These are phyloP conservation scores for Gastracanthus pulcherrimus DNA, from an alignment of 2,888 invertebrate species.

Conservation along the genomic window DNA sequence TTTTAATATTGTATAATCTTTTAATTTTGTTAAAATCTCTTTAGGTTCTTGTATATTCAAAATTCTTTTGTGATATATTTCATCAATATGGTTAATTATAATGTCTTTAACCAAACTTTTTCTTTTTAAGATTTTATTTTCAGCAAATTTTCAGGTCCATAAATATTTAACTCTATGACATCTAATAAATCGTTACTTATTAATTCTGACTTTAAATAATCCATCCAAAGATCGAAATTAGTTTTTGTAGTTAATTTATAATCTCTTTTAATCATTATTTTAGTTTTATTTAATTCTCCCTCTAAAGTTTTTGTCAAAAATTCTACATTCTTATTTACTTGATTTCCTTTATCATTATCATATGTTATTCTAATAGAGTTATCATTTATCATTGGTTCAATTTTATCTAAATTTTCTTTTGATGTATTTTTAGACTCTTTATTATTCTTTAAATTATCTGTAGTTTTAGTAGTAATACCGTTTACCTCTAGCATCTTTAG, in stretches of 20 bases:
- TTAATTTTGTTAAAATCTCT: slow-evolving; percentile 56
- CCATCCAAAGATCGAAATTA: slow-evolving; percentile 57
- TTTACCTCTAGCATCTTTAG: no score
- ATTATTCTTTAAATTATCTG: no score
- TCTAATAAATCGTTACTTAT: slow-evolving; percentile 55
- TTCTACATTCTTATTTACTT: no score
- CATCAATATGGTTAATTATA: slow-evolving; percentile 56
- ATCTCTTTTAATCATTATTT: slow-evolving; percentile 55
- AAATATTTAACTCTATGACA: slow-evolving; percentile 48
- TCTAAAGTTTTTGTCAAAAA: no score
- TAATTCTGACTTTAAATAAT: slow-evolving; percentile 58
- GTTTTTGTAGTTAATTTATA: slow-evolving; percentile 55
- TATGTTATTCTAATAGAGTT: no score
- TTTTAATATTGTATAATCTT: slow-evolving; percentile 55
- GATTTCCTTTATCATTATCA: no score
- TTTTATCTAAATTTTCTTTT: no score
- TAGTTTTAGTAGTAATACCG: no score
- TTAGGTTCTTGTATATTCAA: slow-evolving; percentile 52
- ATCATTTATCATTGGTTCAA: no score
- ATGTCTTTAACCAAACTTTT: slow-evolving; percentile 53
- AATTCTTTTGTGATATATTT: slow-evolving; percentile 59
- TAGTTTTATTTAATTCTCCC: no score
- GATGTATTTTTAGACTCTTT: no score
- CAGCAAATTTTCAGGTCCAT: slow-evolving; percentile 29
- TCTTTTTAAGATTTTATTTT: slow-evolving; percentile 20